Evolutionary conservation across 2,888 invertebrate genomes (phyloP).

Genomic region (Phalera bucephala): DNA sequence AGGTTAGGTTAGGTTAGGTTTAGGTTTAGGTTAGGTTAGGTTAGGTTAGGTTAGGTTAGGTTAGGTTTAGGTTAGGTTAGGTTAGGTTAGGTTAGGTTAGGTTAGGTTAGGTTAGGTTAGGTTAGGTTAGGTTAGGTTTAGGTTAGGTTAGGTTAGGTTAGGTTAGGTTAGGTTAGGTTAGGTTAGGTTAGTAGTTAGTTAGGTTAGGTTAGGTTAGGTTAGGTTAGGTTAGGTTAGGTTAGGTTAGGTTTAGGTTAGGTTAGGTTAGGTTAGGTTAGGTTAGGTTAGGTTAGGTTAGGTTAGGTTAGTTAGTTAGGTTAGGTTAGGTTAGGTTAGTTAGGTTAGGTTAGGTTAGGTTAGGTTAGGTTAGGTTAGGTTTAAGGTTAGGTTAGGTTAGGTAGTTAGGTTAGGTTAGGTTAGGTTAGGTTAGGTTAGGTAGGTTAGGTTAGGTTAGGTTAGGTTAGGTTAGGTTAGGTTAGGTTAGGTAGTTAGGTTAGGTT

Average conservation of each 20-base stretch:
- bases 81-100: conserved; percentile 27
- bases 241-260: no score
- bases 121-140: conserved; percentile 33
- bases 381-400: no score
- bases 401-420: conserved; percentile 19
- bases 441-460: conserved; percentile 16
- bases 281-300: conserved; percentile 19
- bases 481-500: no score
- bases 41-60: conserved; percentile 26
- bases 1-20: conserved; percentile 23
- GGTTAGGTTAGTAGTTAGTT: conserved; percentile 18
- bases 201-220: conserved; percentile 14
- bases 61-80: no score
- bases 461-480: conserved; percentile 20
- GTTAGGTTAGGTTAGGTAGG: conserved; percentile 20
- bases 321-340: no score
- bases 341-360: conserved; percentile 22
- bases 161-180: conserved; percentile 34
- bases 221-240: conserved; percentile 15
- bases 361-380: conserved; percentile 18
- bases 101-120: conserved; percentile 30
- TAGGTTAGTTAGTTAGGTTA: no score
- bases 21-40: conserved; percentile 23
- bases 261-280: conserved; percentile 16
- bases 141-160: conserved; percentile 31